Conservation (phyloP, 2,888 invertebrate genomes). For the Ophion ellenae region DNA sequence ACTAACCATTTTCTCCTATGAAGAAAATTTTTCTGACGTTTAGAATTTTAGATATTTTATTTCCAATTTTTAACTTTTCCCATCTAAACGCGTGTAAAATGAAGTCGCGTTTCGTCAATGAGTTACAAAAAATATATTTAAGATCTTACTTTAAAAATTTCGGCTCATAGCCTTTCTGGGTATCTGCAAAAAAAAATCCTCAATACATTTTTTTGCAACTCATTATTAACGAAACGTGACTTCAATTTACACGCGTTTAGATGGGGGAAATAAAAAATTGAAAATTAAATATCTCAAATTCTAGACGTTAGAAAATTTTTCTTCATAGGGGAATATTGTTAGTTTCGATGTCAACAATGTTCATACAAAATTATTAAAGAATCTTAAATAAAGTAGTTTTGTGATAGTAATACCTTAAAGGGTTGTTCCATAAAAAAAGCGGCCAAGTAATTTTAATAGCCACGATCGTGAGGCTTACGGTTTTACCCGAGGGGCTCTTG, state of each 20-base stretch:
- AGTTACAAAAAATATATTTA: background rate
- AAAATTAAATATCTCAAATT: conserved; percentile 2
- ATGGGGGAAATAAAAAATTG: background rate
- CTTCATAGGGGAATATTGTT: conserved; percentile 6
- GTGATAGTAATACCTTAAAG: no score
- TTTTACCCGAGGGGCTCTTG: no score
- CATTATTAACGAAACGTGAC: background rate
- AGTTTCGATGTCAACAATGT: conserved; percentile 7
- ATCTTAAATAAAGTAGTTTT: no score
- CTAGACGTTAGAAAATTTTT: background rate
- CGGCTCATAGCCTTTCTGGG: background rate
- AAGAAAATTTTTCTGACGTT: background rate
- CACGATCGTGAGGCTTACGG: no score
- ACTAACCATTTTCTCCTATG: background rate
- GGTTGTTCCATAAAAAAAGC: no score
- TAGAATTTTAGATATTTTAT: background rate
- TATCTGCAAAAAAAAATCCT: background rate
- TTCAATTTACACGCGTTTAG: background rate
- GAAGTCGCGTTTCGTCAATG: background rate
- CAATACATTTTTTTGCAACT: background rate
- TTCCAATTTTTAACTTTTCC: background rate
- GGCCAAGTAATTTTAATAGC: no score
- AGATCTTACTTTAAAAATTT: background rate
- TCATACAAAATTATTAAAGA: background rate
- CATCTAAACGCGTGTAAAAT: background rate